These are phyloP conservation scores for Cheilosia vulpina DNA, from an alignment of 2,888 invertebrate genomes.

Conservation along the genomic window DNA sequence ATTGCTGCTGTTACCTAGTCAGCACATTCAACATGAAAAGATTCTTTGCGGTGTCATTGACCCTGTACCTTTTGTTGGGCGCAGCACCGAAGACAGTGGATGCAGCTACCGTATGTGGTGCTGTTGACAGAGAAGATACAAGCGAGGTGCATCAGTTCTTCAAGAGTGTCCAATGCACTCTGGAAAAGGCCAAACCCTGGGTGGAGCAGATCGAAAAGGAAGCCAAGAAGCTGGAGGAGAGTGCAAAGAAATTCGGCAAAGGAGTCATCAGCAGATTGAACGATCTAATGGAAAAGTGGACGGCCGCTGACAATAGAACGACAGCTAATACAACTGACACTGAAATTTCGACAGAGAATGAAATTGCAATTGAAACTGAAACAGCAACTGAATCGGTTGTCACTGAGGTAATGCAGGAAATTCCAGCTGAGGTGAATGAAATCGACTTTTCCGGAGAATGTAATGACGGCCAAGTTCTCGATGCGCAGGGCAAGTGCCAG, in stretches of 20 bases:
- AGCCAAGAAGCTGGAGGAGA: constrained; percentile 80
- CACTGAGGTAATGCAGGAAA: constrained; percentile 9
- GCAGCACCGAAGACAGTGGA: constrained; percentile 11
- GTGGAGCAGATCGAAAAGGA: constrained; percentile 80
- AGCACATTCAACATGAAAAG: constrained; percentile 48
- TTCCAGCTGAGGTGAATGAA: constrained; percentile 52
- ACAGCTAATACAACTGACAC: neutral
- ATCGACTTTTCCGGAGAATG: constrained; percentile 54
- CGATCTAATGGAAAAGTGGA: constrained; percentile 77
- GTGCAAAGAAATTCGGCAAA: constrained; percentile 79
- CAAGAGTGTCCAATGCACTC: constrained; percentile 79
- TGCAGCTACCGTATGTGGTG: constrained; percentile 40
- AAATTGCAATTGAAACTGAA: too few species aligned
- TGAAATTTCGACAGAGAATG: neutral
- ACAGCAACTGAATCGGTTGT: neutral
- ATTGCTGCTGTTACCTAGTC: constrained; percentile 3
- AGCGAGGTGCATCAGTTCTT: constrained; percentile 80
- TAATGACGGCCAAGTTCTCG: constrained; percentile 75
- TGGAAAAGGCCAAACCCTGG: constrained; percentile 82
- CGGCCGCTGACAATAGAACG: constrained; percentile 35
- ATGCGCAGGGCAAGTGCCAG: constrained; percentile 76
- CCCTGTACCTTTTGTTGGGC: constrained; percentile 17
- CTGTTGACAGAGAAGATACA: constrained; percentile 48
- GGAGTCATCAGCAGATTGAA: constrained; percentile 78
- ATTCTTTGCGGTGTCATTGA: constrained; percentile 38